These are phyloP conservation scores for Bursaphelenchus okinawaensis DNA, from an alignment of 2,888 invertebrate species.

Conservation along the genomic window DNA sequence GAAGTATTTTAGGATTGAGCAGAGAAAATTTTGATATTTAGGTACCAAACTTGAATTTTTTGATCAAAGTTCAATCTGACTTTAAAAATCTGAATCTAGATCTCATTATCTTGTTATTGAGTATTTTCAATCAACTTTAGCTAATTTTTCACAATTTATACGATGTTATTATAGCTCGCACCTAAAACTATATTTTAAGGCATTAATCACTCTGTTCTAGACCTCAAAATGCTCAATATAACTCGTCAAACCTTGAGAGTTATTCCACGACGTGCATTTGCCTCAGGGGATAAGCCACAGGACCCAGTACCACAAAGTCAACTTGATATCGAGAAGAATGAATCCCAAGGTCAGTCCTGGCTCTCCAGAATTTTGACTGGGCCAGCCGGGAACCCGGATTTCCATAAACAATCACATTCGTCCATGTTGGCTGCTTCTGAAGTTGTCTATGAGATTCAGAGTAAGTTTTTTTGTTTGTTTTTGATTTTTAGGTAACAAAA, in stretches of 20 bases:
- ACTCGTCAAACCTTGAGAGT: background rate
- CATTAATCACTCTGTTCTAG: background rate
- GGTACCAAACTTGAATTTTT: too few relatives aligned
- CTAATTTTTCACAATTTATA: too few relatives aligned
- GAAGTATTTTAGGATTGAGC: too few relatives aligned
- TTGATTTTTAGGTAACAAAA: background rate
- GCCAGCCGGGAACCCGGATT: slow-evolving; percentile 38
- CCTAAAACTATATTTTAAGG: too few relatives aligned
- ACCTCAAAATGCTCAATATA: background rate
- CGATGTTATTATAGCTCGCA: too few relatives aligned
- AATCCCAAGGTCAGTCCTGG: slow-evolving; percentile 43
- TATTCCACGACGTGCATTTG: background rate
- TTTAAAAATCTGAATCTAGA: too few relatives aligned
- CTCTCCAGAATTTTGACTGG: slow-evolving; percentile 49
- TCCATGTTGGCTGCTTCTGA: slow-evolving; percentile 93
- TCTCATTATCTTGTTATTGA: too few relatives aligned
- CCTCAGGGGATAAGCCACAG: background rate
- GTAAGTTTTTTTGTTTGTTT: slow-evolving; percentile 43
- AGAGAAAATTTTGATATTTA: too few relatives aligned
- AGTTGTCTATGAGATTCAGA: slow-evolving; percentile 86
- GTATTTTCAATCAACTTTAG: too few relatives aligned
- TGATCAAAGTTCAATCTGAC: too few relatives aligned
- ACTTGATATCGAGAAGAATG: slow-evolving; percentile 8
- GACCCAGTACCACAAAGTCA: background rate
- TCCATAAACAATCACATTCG: slow-evolving; percentile 67